These are phyloP conservation scores for Magallana nippona DNA, from an alignment of 2,888 invertebrate genomes.

Conservation along the genomic window DNA sequence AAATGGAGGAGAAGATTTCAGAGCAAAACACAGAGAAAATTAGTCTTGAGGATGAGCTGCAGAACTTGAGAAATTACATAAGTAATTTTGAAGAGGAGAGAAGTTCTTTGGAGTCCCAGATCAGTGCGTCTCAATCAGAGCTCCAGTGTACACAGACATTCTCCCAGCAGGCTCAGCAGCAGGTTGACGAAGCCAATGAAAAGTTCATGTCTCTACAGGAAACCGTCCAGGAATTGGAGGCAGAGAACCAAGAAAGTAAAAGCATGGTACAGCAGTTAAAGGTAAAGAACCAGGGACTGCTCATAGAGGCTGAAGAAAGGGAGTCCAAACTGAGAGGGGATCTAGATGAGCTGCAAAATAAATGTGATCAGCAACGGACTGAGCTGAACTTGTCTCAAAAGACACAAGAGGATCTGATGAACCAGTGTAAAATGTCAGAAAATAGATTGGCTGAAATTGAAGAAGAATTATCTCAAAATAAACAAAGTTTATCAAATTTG, in stretches of 20 bases:
- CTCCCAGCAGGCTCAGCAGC: conserved; percentile 55
- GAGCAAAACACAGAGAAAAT: conserved; percentile 46
- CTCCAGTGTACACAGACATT: conserved; percentile 58
- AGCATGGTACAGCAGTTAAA: conserved; percentile 52
- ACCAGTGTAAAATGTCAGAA: not conserved
- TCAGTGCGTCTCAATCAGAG: conserved; percentile 54
- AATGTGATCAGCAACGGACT: conserved; percentile 22
- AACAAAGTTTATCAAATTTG: not conserved
- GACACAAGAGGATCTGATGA: not conserved
- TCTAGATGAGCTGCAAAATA: conserved; percentile 39
- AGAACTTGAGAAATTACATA: conserved; percentile 14
- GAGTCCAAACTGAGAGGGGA: conserved; percentile 16
- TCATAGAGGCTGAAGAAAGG: conserved; percentile 45
- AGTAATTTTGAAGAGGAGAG: conserved; percentile 50
- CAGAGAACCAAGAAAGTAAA: conserved; percentile 52
- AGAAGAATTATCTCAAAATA: conserved; percentile 36
- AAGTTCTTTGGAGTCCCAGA: conserved; percentile 45
- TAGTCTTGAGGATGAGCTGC: conserved; percentile 39
- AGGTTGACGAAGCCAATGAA: conserved; percentile 53
- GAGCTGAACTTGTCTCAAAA: not conserved
- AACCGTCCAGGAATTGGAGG: conserved; percentile 49
- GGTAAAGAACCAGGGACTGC: conserved; percentile 51
- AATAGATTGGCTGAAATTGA: conserved; percentile 26
- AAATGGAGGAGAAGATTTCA: conserved; percentile 38
- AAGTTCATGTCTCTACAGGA: conserved; percentile 52